phyloP scores from a whole-genome alignment of 2,113 vertebrate genomes.

The Phoenicopterus ruber region DNA sequence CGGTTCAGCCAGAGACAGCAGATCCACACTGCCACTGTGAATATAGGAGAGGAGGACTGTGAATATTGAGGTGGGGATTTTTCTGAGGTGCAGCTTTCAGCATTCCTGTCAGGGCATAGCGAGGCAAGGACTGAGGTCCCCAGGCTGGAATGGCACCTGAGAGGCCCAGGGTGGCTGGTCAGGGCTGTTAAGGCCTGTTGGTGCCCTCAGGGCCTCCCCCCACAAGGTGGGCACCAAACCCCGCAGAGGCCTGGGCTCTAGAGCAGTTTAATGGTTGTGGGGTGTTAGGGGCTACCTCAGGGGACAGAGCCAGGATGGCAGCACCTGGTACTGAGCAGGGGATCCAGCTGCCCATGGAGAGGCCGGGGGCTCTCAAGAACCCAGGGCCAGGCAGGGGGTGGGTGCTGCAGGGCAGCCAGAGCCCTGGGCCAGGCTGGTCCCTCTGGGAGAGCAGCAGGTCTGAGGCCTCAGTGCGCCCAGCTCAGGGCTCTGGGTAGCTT shows the following conservation, averaged over 20 bases:
- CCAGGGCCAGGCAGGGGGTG: too few species aligned
- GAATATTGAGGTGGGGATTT: background rate
- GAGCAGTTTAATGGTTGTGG: background rate
- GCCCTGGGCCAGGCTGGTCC: too few species aligned
- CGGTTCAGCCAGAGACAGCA: background rate
- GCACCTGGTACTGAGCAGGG: too few species aligned
- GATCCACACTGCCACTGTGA: background rate
- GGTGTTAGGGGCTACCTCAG: too few species aligned
- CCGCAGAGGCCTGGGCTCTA: rapidly evolving
- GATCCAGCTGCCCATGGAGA: background rate
- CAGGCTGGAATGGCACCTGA: too few species aligned
- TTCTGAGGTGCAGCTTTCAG: background rate
- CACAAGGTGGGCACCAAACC: background rate
- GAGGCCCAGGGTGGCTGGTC: too few species aligned
- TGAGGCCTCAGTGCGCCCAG: background rate
- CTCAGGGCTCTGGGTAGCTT: background rate
- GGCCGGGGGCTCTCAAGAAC: too few species aligned
- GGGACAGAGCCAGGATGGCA: background rate
- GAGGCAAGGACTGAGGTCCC: background rate
- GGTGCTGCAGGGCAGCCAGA: background rate
- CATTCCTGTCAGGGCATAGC: too few species aligned
- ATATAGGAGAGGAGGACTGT: background rate
- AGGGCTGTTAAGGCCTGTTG: background rate
- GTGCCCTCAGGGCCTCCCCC: background rate
- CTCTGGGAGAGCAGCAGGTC: background rate